A percentile compares a stretch with the other conserved stretches of the same genome.
Conservation (phyloP, 2,113 vertebrate genomes). For the Rousettus leschenaultii region DNA sequence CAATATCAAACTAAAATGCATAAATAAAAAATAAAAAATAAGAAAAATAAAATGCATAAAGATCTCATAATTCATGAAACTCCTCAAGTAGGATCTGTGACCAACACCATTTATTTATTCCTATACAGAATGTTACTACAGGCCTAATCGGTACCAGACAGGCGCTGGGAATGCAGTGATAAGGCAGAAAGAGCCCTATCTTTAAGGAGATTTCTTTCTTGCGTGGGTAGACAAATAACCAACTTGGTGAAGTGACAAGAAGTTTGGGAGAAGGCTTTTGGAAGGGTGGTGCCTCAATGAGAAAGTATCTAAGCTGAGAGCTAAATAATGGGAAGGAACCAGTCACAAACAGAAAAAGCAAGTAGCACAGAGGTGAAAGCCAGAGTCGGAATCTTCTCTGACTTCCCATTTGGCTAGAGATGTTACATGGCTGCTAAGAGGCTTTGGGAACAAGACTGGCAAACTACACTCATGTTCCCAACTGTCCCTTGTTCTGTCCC, state of each 20-base stretch:
- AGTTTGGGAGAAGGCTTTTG: background rate
- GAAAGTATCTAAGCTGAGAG: background rate
- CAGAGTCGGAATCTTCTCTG: background rate
- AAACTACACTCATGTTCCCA: background rate
- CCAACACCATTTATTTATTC: background rate
- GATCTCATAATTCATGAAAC: background rate
- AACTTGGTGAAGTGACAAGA: background rate
- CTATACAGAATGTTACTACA: background rate
- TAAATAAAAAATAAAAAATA: background rate
- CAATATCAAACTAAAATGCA: background rate
- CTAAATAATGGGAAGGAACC: background rate
- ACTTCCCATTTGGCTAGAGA: background rate
- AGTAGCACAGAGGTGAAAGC: background rate
- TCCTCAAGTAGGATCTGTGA: background rate
- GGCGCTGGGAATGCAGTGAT: background rate
- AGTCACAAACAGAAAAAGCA: background rate
- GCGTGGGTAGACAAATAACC: background rate
- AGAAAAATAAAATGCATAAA: background rate
- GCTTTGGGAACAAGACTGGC: background rate
- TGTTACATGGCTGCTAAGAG: background rate
- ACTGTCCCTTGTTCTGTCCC: background rate
- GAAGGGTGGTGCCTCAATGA: background rate
- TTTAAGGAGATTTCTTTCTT: background rate
- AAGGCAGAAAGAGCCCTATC: background rate
- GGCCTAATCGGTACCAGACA: background rate